A percentile compares a stretch with the other conserved stretches of the same genome.
Conservation (phyloP, 2,797 vertebrate genomes). For the Hirundo rustica region DNA sequence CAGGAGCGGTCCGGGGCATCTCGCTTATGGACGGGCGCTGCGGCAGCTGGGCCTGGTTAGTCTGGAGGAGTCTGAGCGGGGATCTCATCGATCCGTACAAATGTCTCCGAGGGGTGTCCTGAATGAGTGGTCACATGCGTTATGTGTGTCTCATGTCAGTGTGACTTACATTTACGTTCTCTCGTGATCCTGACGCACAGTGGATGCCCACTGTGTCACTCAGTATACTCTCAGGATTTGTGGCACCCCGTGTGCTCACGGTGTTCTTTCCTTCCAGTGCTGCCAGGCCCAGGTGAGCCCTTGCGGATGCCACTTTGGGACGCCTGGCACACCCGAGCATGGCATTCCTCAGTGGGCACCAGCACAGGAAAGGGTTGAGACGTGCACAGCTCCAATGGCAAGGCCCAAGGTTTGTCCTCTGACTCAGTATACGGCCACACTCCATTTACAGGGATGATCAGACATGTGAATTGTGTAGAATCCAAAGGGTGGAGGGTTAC, state of each 20-base stretch:
- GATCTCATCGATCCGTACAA: neutral
- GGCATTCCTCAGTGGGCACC: neutral
- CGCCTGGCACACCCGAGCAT: rapidly evolving
- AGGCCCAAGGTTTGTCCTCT: neutral
- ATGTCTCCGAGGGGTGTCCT: neutral
- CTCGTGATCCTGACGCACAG: rapidly evolving
- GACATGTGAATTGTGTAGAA: neutral
- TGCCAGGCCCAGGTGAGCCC: rapidly evolving
- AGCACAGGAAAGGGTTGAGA: neutral
- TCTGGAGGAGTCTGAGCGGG: neutral
- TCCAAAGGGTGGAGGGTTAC: neutral
- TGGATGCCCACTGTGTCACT: neutral
- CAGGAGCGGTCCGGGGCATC: neutral
- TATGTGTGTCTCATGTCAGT: rapidly evolving
- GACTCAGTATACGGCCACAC: neutral
- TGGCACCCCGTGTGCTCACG: neutral
- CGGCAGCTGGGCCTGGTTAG: neutral
- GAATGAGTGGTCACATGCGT: rapidly evolving
- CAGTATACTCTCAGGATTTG: rapidly evolving
- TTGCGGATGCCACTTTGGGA: rapidly evolving
- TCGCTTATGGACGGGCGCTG: neutral
- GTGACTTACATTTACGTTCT: neutral
- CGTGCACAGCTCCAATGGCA: neutral
- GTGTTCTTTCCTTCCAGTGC: neutral
- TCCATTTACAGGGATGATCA: neutral